Evolutionary conservation across 2,888 invertebrate genomes (phyloP).

Genomic region (Hyppa rectilinea): DNA sequence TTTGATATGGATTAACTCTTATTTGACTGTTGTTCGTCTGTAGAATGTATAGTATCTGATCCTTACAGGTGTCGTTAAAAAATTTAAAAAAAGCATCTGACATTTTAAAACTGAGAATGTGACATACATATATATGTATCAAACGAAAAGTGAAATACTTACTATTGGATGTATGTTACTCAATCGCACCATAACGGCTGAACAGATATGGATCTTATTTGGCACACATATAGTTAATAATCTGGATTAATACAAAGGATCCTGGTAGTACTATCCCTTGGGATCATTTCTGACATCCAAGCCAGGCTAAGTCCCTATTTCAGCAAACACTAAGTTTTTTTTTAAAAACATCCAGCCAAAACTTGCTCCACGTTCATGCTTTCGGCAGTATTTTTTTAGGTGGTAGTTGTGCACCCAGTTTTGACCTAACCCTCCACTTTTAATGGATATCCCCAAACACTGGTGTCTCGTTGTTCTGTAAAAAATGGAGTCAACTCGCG

Average conservation of each 20-base stretch:
- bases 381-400: conserved; percentile 37
- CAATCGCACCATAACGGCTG: too few species aligned
- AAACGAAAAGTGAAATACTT: too few species aligned
- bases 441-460: conserved; percentile 57
- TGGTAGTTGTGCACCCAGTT: conserved; percentile 31
- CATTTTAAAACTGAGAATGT: not conserved
- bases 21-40: not conserved
- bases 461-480: conserved; percentile 35
- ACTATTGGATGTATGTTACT: too few species aligned
- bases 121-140: too few species aligned
- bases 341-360: conserved; percentile 7
- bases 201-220: too few species aligned
- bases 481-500: conserved; percentile 31
- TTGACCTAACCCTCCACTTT: conserved; percentile 45
- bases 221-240: too few species aligned
- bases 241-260: too few species aligned
- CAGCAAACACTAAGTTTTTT: too few species aligned
- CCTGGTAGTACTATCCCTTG: too few species aligned
- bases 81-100: too few species aligned
- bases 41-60: not conserved
- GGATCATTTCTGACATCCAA: too few species aligned
- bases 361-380: conserved; percentile 21
- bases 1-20: not conserved
- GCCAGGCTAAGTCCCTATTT: too few species aligned
- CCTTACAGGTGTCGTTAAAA: not conserved